A percentile compares a stretch with the other conserved stretches of the same genome.
These are phyloP conservation scores for Drosophila multiciliata DNA, from an alignment of 2,888 invertebrate genomes.

Conservation along the genomic window DNA sequence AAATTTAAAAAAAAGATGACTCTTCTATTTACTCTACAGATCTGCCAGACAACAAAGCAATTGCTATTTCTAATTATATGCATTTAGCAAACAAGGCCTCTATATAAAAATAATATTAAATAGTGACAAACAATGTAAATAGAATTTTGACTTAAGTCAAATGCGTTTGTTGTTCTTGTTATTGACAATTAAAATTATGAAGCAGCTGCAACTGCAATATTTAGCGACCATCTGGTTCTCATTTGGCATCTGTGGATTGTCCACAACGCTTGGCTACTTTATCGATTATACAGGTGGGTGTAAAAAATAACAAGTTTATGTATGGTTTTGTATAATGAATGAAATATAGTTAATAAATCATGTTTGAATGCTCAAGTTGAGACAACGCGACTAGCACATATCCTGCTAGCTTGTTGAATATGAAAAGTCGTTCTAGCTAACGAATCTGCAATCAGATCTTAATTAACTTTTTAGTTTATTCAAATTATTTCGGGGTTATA, in stretches of 20 bases:
- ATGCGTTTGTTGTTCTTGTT: constrained; percentile 15
- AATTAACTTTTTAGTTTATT: not conserved
- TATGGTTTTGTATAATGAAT: not conserved
- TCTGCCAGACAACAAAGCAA: not conserved
- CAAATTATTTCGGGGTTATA: not conserved
- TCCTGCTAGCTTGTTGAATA: not conserved
- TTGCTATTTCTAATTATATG: not conserved
- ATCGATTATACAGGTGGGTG: constrained; percentile 74
- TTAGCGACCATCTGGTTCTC: constrained; percentile 42
- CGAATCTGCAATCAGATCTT: not conserved
- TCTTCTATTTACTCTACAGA: not conserved
- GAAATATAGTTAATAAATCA: not conserved
- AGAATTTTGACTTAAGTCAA: constrained; percentile 16
- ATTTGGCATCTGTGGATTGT: constrained; percentile 35
- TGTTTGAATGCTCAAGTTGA: not conserved
- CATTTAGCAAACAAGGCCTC: not conserved
- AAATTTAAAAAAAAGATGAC: not conserved
- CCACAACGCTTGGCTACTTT: constrained; percentile 47
- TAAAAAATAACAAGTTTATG: not conserved
- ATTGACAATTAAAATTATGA: constrained; percentile 17
- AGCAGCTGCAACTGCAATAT: constrained; percentile 37
- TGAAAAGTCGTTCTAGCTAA: not conserved
- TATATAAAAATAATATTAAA: constrained; percentile 1
- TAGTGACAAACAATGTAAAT: constrained; percentile 22
- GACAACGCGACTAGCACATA: not conserved